Evolutionary conservation across 2,888 invertebrate species (phyloP).

Genomic region (Platycheirus rosarum): DNA sequence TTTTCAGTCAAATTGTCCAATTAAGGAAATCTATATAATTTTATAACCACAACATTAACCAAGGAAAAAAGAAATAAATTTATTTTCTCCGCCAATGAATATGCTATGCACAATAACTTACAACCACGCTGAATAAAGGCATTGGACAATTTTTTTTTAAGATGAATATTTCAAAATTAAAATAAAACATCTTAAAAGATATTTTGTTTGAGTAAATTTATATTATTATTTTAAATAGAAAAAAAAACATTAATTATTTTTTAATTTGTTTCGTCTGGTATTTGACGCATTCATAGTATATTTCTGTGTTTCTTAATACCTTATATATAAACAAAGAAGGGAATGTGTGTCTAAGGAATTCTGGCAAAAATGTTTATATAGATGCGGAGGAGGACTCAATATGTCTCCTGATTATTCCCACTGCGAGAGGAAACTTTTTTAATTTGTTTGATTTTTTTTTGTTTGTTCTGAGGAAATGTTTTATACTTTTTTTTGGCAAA

Average conservation of each 20-base stretch:
- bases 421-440: constrained; percentile 16
- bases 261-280: constrained; percentile 25
- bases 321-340: neutral
- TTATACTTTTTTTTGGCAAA: neutral
- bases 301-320: neutral
- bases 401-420: constrained; percentile 2
- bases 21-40: no score
- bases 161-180: neutral
- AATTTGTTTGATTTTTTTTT: neutral
- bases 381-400: neutral
- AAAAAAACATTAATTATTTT: constrained; percentile 7
- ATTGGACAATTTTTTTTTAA: no score
- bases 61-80: no score
- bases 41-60: no score
- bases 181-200: no score
- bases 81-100: no score
- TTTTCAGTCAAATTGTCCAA: no score
- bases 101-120: no score
- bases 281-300: constrained; percentile 9
- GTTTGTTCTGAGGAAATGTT: neutral
- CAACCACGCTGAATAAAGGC: no score
- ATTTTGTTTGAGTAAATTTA: constrained; percentile 17
- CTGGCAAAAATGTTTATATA: neutral
- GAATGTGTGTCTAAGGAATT: constrained; percentile 1
- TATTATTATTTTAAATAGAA: neutral